Percentiles rank a stretch among this genome's conserved stretches.
These are phyloP conservation scores for Steatornis caripensis DNA, from an alignment of 2,113 vertebrate genomes.

Conservation along the genomic window DNA sequence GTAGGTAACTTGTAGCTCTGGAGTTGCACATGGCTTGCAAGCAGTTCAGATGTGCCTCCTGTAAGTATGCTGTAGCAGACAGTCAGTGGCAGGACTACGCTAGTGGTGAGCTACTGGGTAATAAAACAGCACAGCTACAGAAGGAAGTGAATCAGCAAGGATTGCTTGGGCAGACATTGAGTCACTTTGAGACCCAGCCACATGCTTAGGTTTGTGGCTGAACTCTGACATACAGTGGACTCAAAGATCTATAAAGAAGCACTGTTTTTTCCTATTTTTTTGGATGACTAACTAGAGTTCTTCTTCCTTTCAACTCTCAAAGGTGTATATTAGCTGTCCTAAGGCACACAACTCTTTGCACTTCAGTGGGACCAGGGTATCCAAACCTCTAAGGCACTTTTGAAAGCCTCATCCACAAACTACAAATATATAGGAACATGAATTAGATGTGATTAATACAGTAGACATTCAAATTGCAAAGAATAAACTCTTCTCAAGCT, in stretches of 20 bases:
- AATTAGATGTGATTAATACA: not conserved
- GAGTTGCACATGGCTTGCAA: fast-evolving
- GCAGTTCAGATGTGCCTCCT: not conserved
- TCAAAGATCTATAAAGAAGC: not conserved
- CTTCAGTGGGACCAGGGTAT: not conserved
- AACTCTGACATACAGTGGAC: not conserved
- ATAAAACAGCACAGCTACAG: not conserved
- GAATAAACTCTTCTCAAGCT: not conserved
- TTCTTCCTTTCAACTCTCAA: not conserved
- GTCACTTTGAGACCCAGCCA: not conserved
- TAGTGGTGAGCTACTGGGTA: not conserved
- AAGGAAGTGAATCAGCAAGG: not conserved
- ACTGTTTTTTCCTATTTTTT: not conserved
- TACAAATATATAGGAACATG: not conserved
- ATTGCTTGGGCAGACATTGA: not conserved
- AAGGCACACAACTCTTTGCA: fast-evolving
- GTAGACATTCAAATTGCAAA: not conserved
- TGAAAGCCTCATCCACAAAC: not conserved
- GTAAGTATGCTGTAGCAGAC: not conserved
- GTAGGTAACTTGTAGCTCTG: not conserved
- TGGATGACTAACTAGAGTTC: not conserved
- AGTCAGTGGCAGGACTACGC: not conserved
- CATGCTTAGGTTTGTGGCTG: not conserved
- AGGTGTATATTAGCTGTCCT: not conserved
- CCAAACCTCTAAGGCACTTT: not conserved